A percentile compares a stretch with the other conserved stretches of the same genome.
phyloP scores from a whole-genome alignment of 2,797 vertebrate genomes.

The Acanthis flammea region DNA sequence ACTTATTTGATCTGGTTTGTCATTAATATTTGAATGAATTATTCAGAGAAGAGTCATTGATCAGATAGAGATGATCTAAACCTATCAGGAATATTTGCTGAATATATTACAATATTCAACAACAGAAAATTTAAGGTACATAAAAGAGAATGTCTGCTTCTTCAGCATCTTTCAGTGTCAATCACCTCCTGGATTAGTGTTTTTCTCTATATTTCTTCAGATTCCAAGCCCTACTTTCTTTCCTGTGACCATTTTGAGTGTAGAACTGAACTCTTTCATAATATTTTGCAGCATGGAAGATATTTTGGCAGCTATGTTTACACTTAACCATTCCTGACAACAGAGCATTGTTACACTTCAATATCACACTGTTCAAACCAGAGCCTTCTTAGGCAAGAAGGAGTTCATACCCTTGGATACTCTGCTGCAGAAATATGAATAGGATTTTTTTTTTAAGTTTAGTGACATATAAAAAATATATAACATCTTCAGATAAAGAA shows the following conservation, averaged over 20 bases:
- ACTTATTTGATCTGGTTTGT: slow-evolving; percentile 12
- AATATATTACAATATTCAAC: background rate
- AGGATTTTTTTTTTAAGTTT: background rate
- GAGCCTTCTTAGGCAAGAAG: background rate
- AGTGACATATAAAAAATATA: accelerated
- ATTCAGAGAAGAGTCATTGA: slow-evolving; percentile 20
- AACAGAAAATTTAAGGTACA: background rate
- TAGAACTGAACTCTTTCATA: background rate
- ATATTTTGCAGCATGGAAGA: background rate
- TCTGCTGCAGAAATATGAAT: background rate
- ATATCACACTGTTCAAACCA: background rate
- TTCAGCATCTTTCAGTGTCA: background rate
- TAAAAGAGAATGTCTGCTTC: background rate
- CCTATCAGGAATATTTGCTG: background rate
- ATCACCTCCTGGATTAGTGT: background rate
- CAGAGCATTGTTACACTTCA: background rate
- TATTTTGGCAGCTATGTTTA: background rate
- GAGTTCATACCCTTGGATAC: background rate
- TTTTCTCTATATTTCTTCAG: background rate
- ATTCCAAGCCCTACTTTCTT: background rate
- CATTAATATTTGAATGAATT: slow-evolving; percentile 34
- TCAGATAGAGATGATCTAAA: background rate
- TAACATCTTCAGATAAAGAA: background rate
- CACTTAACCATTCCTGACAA: background rate
- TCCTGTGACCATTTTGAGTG: background rate